Evolutionary conservation across 2,888 invertebrate genomes (phyloP).

Genomic region (Crematogaster levior): DNA sequence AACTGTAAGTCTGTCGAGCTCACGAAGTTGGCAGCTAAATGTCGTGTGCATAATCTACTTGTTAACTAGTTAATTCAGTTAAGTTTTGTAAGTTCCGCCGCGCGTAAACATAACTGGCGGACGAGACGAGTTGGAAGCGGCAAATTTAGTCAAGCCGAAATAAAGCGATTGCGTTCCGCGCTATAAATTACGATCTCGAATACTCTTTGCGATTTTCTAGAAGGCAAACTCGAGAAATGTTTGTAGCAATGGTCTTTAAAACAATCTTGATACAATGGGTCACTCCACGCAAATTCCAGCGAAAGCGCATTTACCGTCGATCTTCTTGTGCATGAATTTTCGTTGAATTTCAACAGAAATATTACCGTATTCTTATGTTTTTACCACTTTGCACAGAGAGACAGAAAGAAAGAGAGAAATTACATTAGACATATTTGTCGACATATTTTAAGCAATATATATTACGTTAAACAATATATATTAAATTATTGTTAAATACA

Average conservation of each 20-base stretch:
- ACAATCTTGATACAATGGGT: constrained; percentile 15
- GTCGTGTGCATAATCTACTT: constrained; percentile 75
- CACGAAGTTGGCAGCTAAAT: constrained; percentile 70
- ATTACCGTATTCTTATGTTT: not conserved
- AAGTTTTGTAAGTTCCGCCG: constrained; percentile 73
- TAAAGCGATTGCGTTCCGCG: constrained; percentile 74
- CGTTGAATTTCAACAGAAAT: constrained; percentile 20
- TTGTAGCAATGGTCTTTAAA: constrained; percentile 32
- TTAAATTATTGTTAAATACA: not conserved
- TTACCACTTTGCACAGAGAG: not conserved
- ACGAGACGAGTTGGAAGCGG: constrained; percentile 64
- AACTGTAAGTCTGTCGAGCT: constrained; percentile 63
- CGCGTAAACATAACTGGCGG: constrained; percentile 74
- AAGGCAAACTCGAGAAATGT: constrained; percentile 43
- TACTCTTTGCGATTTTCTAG: constrained; percentile 58
- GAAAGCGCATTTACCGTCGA: not conserved
- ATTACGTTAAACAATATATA: too few relatives aligned
- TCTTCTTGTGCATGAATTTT: constrained; percentile 15
- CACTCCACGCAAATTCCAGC: not conserved
- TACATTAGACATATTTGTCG: not conserved
- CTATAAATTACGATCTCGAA: constrained; percentile 66
- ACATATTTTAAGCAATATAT: not conserved
- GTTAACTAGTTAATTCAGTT: constrained; percentile 77
- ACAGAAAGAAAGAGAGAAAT: not conserved
- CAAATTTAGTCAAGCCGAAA: constrained; percentile 70